These are phyloP conservation scores for Otus sunia DNA, from an alignment of 2,113 vertebrate genomes.

Conservation along the genomic window DNA sequence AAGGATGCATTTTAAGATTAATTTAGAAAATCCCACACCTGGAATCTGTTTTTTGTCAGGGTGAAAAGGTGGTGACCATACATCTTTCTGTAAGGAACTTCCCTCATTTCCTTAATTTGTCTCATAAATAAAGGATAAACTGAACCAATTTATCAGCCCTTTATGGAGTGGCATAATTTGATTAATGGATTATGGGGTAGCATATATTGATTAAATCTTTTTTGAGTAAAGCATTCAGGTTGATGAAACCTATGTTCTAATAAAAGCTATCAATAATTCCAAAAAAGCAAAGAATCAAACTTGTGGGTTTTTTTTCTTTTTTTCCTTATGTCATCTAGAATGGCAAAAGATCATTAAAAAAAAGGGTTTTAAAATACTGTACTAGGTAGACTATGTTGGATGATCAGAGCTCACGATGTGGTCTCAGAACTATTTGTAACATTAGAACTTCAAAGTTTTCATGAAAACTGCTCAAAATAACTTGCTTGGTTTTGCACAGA, in stretches of 20 bases:
- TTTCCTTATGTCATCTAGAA: background rate
- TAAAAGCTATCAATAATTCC: background rate
- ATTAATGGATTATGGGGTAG: background rate
- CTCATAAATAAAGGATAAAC: background rate
- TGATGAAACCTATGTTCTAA: background rate
- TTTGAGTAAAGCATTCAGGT: background rate
- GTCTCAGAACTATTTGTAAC: background rate
- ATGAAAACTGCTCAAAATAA: background rate
- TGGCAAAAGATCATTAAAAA: background rate
- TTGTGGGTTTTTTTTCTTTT: fast-evolving
- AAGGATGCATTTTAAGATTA: background rate
- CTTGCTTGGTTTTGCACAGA: background rate
- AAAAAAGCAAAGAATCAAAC: background rate
- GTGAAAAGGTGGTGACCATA: background rate
- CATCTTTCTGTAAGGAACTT: background rate
- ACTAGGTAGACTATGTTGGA: background rate
- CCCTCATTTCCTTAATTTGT: background rate
- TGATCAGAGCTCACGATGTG: background rate
- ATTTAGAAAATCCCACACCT: background rate
- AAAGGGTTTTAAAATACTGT: background rate
- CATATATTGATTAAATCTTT: background rate
- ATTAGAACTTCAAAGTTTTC: background rate
- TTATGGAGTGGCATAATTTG: background rate
- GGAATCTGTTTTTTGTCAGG: background rate
- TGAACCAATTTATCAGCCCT: background rate